Evolutionary conservation across 2,113 vertebrate genomes (phyloP).

Genomic region (Fregata magnificens): DNA sequence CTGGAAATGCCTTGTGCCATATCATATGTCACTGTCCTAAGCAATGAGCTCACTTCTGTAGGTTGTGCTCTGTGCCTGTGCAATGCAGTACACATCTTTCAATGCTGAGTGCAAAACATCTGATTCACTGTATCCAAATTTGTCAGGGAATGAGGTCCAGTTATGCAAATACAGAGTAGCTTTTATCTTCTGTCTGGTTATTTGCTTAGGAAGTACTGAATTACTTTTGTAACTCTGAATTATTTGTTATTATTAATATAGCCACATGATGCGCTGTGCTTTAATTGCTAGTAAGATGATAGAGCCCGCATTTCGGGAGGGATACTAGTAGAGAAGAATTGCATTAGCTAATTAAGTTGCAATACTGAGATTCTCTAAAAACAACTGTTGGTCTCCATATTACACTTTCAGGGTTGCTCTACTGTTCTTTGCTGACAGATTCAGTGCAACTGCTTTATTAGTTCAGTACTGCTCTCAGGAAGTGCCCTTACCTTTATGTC

Average conservation of each 20-base stretch:
- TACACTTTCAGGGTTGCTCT: neutral
- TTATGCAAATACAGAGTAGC: neutral
- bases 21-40: accelerated
- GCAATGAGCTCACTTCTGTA: neutral
- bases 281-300: neutral
- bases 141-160: neutral
- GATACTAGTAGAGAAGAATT: neutral
- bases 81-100: neutral
- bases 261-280: neutral
- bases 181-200: neutral
- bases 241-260: neutral
- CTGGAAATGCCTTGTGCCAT: accelerated
- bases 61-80: neutral
- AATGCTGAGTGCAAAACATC: neutral
- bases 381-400: neutral
- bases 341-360: neutral
- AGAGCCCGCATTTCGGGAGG: neutral
- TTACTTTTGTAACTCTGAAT: neutral
- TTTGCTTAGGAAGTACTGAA: neutral
- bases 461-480: neutral
- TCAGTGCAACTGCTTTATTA: neutral
- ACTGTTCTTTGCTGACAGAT: neutral
- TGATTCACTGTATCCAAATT: neutral
- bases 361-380: neutral
- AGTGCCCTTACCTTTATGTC: neutral